Evolutionary conservation across 30 jellyfish, hydroid and myxozoan species (phyloP).

Genomic region (Mastigias papua): DNA sequence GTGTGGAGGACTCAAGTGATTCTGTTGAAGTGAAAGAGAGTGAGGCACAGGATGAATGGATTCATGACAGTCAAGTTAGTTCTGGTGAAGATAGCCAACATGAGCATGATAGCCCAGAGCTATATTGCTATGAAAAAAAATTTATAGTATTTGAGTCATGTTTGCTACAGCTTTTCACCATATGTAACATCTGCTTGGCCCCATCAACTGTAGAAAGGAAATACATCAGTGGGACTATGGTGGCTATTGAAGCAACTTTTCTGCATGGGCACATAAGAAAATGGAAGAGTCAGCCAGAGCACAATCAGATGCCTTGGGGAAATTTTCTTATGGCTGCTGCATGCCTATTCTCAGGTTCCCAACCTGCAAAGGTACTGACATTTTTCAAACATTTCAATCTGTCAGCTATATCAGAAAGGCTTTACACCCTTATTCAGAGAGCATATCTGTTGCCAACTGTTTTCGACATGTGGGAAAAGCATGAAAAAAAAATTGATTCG

Average conservation of each 20-base stretch:
- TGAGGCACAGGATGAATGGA: background rate
- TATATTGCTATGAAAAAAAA: slow-evolving; percentile 29
- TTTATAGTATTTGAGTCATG: slow-evolving; percentile 31
- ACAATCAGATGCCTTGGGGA: slow-evolving; percentile 39
- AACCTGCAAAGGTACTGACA: slow-evolving; percentile 19
- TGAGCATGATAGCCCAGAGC: background rate
- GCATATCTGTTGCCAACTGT: slow-evolving; percentile 19
- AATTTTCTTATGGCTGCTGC: slow-evolving; percentile 58
- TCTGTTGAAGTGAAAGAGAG: background rate
- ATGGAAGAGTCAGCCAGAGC: slow-evolving; percentile 50
- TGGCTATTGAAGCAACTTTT: slow-evolving; percentile 17
- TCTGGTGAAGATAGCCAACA: background rate
- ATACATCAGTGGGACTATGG: slow-evolving; percentile 16
- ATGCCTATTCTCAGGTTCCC: slow-evolving; percentile 61
- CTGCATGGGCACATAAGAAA: slow-evolving; percentile 31
- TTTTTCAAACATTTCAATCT: slow-evolving; percentile 40
- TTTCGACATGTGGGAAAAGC: slow-evolving; percentile 7
- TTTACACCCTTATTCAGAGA: slow-evolving; percentile 14
- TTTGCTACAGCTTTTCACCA: slow-evolving; percentile 17
- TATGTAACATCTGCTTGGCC: slow-evolving; percentile 28
- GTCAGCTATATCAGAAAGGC: slow-evolving; percentile 28
- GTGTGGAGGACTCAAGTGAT: too few species aligned
- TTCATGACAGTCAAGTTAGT: too few species aligned
- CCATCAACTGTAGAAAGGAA: background rate
- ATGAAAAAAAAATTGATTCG: background rate